Conservation (phyloP, 1,140 invertebrate species). For the Caenorhabditis tropicalis region DNA sequence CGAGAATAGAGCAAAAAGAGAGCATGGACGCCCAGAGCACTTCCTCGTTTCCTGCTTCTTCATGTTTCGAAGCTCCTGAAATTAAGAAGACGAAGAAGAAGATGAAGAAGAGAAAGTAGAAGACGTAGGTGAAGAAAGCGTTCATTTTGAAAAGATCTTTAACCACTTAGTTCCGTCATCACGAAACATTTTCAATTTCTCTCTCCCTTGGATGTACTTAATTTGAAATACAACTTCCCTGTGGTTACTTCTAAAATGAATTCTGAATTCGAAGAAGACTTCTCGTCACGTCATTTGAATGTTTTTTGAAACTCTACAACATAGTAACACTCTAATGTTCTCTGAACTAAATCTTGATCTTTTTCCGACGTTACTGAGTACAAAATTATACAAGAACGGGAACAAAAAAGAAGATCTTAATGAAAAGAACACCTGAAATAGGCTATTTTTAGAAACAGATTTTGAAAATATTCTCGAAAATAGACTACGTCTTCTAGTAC, state of each 20-base stretch:
- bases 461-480: neutral
- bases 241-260: neutral
- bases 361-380: neutral
- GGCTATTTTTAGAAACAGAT: neutral
- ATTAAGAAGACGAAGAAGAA: neutral
- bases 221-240: neutral
- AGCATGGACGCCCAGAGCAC: conserved; percentile 31
- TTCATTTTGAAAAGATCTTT: no score
- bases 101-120: neutral
- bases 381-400: neutral
- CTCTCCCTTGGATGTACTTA: neutral
- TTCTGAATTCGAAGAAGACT: neutral
- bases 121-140: no score
- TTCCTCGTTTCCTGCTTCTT: conserved; percentile 10
- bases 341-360: neutral
- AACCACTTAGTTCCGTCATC: no score
- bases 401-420: neutral
- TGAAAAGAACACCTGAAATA: neutral
- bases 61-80: conserved; percentile 32
- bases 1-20: conserved; percentile 42
- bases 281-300: conserved; percentile 2
- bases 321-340: neutral
- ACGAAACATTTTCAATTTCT: no score
- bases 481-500: neutral
- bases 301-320: conserved; percentile 3